Percentiles rank a stretch among this genome's conserved stretches.
Conservation (phyloP, 2,797 vertebrate species). For the Gallirallus australis region DNA sequence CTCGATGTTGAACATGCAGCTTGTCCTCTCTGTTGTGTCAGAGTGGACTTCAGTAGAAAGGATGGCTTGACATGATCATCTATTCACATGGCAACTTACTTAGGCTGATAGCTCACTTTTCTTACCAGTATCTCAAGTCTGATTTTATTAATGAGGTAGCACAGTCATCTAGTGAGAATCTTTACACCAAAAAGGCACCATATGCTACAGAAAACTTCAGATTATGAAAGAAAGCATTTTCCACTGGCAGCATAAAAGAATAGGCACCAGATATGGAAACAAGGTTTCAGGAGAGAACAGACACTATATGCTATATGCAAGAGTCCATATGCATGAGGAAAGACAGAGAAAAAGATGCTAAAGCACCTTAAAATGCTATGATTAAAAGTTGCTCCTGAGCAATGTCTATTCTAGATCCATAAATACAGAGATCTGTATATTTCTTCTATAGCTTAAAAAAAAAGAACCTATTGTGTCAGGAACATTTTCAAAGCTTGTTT, state of each 20-base stretch:
- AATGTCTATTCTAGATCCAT: neutral
- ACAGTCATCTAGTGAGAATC: neutral
- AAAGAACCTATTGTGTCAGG: neutral
- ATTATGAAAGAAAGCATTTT: conserved; percentile 13
- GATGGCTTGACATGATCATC: neutral
- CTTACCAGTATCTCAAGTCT: neutral
- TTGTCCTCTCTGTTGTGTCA: neutral
- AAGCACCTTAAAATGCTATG: neutral
- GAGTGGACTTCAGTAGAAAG: neutral
- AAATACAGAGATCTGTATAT: neutral
- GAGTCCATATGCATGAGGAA: neutral
- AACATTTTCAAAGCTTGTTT: neutral
- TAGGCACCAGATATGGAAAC: conserved; percentile 5
- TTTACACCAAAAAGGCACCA: neutral
- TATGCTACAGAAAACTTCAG: conserved; percentile 12
- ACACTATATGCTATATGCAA: neutral
- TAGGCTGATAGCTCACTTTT: neutral
- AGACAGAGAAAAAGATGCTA: neutral
- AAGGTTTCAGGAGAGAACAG: conserved; percentile 11
- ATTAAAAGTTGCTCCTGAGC: neutral
- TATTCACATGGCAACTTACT: neutral
- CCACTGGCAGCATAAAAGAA: neutral
- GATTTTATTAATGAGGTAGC: neutral
- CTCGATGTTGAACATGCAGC: neutral
- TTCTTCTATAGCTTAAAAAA: neutral